Base-by-base conservation (phyloP, 2,113 vertebrate species). In the Arothron firmamentum region DNA sequence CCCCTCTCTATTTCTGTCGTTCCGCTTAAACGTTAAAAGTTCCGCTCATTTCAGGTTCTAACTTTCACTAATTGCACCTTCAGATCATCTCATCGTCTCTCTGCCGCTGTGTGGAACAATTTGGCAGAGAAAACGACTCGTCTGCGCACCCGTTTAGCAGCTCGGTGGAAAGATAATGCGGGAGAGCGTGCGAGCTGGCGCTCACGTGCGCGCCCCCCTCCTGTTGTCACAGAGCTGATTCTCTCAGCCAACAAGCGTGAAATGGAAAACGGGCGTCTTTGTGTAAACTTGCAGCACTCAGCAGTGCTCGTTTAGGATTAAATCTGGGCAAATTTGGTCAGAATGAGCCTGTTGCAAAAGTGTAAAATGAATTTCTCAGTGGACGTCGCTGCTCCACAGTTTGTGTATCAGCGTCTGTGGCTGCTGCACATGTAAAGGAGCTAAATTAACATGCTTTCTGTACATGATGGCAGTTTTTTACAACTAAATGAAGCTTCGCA, bases 11-110 rank as follows among this genome's bases (percentile, higher is more conserved):
- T 78, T 70, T 65, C 25, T 52, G 65, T 68, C 59, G 62, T 71
- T 78, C 49, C 62, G 49, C 56, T 67, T 1, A 23, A 52, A 65
- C 80, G 77, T 82, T 74, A 82, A 54, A 70, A 67, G 64, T 77
- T 64, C 56, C 23, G 4, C 65, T 74, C 78, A 84, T 73, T 78
- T 62, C 70, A 52, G 65, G 70, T 45, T 80, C 59, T 78, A 68
- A 70, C 58, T 58, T 54, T 46, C 70, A 68, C 18, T 71, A 63
- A 73, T 83, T 81, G 54, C 50, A 49, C 16, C 56, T 17, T 65
- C 42, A 56, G 54, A 72, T 48, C 59, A 34, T 11, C 65, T 59
- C 16, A 47, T 57, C 25, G 20, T 52, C n/a, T 52, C n/a, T 13
- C 67, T 59, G 58, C 59, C 48, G 52, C 54, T 1, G 15, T 11